Evolutionary conservation across 2,113 vertebrate genomes (phyloP).

Genomic region (Zingel zingel): DNA sequence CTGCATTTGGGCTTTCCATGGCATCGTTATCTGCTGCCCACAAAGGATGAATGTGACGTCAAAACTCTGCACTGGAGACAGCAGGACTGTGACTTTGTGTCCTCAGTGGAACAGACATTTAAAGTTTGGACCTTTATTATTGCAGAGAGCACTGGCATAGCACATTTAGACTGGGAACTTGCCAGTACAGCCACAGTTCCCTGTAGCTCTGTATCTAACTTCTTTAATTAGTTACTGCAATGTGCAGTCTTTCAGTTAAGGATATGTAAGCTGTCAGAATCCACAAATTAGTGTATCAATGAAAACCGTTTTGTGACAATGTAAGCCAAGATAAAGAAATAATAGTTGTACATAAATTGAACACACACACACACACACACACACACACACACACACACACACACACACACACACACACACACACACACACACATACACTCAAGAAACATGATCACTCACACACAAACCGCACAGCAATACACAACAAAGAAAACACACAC

Average conservation of each 20-base stretch:
- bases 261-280: background rate
- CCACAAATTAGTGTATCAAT: no score
- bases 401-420: background rate
- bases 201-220: background rate
- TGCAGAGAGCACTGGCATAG: background rate
- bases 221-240: background rate
- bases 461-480: conserved; percentile 1
- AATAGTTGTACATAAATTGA: no score
- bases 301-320: background rate
- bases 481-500: conserved; percentile 12
- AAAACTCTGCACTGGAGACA: conserved; percentile 11
- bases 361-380: no score
- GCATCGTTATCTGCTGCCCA: conserved; percentile 48
- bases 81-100: background rate
- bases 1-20: conserved; percentile 41
- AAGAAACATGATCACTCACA: background rate
- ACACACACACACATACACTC: background rate
- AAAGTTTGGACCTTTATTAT: background rate
- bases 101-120: background rate
- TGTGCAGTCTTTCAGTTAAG: background rate
- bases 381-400: background rate
- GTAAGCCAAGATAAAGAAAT: background rate
- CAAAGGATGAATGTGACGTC: conserved; percentile 27
- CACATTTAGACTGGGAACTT: background rate
- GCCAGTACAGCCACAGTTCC: background rate